phyloP scores from a whole-genome alignment of 1,140 invertebrate species.

The Magallana ariakensis region DNA sequence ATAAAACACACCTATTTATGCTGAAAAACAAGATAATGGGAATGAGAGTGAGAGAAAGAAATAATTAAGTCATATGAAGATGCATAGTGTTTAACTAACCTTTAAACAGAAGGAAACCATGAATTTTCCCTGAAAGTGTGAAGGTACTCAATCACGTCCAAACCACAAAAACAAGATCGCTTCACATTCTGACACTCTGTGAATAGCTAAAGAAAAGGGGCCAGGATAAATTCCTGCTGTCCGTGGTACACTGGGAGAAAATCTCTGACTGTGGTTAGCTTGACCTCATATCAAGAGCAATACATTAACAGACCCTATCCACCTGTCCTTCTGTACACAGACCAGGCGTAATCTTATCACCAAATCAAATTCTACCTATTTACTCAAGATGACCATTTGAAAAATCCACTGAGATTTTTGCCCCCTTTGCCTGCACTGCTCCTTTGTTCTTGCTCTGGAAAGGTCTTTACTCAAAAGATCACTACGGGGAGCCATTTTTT shows the following conservation, averaged over 20 bases:
- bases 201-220: neutral
- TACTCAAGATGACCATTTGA: conserved; percentile 24
- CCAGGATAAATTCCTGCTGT: neutral
- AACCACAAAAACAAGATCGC: conserved; percentile 29
- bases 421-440: neutral
- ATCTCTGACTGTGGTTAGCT: conserved; percentile 15
- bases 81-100: conserved; percentile 21
- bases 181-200: conserved; percentile 1
- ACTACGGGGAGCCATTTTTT: neutral
- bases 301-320: conserved; percentile 26
- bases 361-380: conserved; percentile 25
- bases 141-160: conserved; percentile 21
- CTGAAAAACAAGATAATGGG: neutral
- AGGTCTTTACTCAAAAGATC: neutral
- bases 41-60: neutral
- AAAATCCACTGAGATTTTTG: neutral
- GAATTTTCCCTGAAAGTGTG: conserved; percentile 30
- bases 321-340: conserved; percentile 15
- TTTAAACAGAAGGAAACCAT: conserved; percentile 31
- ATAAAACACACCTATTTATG: neutral
- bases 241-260: neutral
- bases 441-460: neutral
- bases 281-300: conserved; percentile 26
- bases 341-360: conserved; percentile 23
- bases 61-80: conserved; percentile 31